Base-by-base conservation (phyloP, 2,113 vertebrate genomes). In the Anas platyrhynchos region DNA sequence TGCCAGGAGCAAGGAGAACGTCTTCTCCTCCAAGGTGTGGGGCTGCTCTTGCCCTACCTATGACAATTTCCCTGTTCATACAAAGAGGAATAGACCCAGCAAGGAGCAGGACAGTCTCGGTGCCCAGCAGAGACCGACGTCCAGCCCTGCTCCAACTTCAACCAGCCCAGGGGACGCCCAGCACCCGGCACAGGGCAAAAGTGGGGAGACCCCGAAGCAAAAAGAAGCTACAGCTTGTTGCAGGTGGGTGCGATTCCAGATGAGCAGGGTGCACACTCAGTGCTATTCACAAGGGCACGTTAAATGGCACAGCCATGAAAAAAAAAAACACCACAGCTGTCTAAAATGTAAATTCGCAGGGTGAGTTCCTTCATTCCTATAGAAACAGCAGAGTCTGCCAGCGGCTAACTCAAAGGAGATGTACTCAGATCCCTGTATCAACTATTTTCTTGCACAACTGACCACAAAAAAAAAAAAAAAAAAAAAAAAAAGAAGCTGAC, bases 391-490 rank as follows among this genome's bases (percentile, higher is more conserved):
- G 38, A 44, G 58, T 67, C 68, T 84, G 94, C 93, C 97, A 96
- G 91, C 0, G 23, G 89, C 83, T 86, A 91, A 96, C 92, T 97
- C 94, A 93, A 91, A 96, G 80, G 94, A 92, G 78, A 88, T 92
- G 91, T 34, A 90, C 80, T 86, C 74, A 66, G 55, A 95, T 88
- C 77, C 52, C 43, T 91, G 48, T 89, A 95, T 93, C 97, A 94
- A 97, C 76, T 93, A 66, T 93, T 92, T 83, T 91, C 82, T 96
- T 96, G 83, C 91, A 96, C 82, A 96, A 96, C 77, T 86, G 74
- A 88, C 90, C 86, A 83, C 86, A 92, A 68, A 80, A 93, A 67
- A 65, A 79, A 61, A 54, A 50, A 69, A 5, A 73, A 50, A 5
- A 76, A 87, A 16, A n/a, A n/a, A n/a, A n/a, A n/a, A n/a, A n/a